Conservation (phyloP, 2,113 vertebrate species). For the Alouatta palliata region DNA sequence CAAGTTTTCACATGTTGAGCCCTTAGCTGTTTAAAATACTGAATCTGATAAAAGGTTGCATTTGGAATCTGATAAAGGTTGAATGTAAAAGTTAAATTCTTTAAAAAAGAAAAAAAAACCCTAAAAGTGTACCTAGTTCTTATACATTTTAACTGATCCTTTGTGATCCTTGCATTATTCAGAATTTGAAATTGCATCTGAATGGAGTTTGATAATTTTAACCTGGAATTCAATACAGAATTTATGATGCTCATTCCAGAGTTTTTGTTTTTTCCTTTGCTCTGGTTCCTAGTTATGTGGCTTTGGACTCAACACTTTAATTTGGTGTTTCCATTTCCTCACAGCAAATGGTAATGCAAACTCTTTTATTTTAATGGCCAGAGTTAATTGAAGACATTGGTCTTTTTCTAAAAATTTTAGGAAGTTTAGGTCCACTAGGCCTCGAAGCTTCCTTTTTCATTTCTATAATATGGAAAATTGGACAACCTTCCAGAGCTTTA, state of each 20-base stretch:
- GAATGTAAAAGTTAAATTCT: background rate
- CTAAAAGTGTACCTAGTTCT: background rate
- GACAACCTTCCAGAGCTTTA: slow-evolving; percentile 26
- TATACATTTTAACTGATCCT: background rate
- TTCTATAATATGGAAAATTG: slow-evolving; percentile 31
- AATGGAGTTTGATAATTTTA: slow-evolving; percentile 29
- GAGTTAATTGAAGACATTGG: background rate
- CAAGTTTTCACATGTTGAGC: background rate
- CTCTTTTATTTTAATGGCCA: background rate
- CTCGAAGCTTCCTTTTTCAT: slow-evolving; percentile 17
- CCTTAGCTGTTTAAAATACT: background rate
- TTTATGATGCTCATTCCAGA: background rate
- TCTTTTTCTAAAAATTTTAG: slow-evolving; percentile 3
- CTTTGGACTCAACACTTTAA: background rate
- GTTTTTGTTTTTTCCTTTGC: background rate
- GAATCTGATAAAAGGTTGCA: too few species aligned
- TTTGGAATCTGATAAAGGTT: slow-evolving; percentile 29
- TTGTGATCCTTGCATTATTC: slow-evolving; percentile 1
- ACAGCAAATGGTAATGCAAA: background rate
- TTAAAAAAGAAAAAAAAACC: background rate
- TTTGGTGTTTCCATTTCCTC: background rate
- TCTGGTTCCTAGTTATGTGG: background rate
- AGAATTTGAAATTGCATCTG: slow-evolving; percentile 27
- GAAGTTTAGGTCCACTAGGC: background rate
- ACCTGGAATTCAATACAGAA: background rate